Evolutionary conservation across 1,140 invertebrate species (phyloP), one percentile per base, ranked within the genome.

Genomic region (Diabrotica virgifera): DNA sequence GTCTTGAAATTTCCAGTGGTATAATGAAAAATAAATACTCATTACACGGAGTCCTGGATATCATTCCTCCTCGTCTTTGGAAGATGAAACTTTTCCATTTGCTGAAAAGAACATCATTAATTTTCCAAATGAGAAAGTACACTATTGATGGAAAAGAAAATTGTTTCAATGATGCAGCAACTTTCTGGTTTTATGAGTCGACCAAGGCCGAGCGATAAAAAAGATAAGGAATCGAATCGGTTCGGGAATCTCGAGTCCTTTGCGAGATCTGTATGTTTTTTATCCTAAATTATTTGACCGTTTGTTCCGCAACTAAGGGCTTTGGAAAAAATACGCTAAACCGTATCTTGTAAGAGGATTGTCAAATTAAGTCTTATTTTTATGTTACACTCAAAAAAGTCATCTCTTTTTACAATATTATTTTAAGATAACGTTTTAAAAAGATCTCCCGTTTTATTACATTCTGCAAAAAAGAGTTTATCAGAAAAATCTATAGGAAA

Each of bases 21-120:
- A 24, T 57, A 57, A 57, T 57, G 55, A 57, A 57, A 57, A 57
- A 57, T 57, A 57, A 57, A 57, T 57, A 57, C n/a, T 36, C 55
- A 12, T 57, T 57, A 24, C 10, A 12, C 36, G 8, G 8, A 46
- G 40, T 57, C n/a, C 9, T 53, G 52, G 52, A 24, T 53, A 12
- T 53, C 52, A 24, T 46, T 10, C 5, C 55, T 57, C 55, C 12
- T 13, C 53, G 12, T 10, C 40, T 46, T 46, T 46, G 40, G 8
- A 24, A 57, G 24, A 57, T 12, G 55, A 37, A 36, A 57, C 55
- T 36, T 36, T 36, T 57, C 55, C 36, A 35, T 57, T 57, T 36
- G 55, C 24, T n/a, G 7, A 46, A 46, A n/a, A 36, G 36, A 57
- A 36, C 55, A 57, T 57, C 55, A 57, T 57, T 36, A 57, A 57